A percentile compares a stretch with the other conserved stretches of the same genome.
Evolutionary conservation across 1,140 invertebrate genomes (phyloP).

Genomic region (Diachasma alloeum): DNA sequence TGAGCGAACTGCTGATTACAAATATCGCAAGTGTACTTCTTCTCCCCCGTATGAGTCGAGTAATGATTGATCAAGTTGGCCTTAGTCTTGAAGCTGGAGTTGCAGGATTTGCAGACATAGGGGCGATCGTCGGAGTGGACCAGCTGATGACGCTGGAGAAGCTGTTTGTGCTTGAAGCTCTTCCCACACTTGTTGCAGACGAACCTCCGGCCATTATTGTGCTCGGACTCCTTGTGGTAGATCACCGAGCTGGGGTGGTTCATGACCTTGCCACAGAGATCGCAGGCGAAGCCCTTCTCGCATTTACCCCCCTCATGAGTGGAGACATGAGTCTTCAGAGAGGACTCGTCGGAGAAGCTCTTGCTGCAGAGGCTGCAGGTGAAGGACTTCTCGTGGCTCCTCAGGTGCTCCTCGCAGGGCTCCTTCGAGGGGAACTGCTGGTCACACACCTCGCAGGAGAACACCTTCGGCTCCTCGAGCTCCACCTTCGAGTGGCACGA

Average conservation of each 20-base stretch:
- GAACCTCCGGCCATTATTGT: conserved; percentile 71
- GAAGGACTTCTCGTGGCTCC: conserved; percentile 66
- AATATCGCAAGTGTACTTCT: conserved; percentile 77
- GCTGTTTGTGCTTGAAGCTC: conserved; percentile 75
- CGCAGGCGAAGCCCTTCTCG: conserved; percentile 69
- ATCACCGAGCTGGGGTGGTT: conserved; percentile 73
- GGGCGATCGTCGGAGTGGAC: conserved; percentile 75
- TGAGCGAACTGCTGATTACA: conserved; percentile 80
- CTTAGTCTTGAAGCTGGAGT: conserved; percentile 75
- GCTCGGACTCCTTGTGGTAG: conserved; percentile 77
- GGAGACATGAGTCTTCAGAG: conserved; percentile 67
- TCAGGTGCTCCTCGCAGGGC: conserved; percentile 68
- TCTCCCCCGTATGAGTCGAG: conserved; percentile 74
- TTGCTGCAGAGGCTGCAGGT: conserved; percentile 68
- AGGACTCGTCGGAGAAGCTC: conserved; percentile 67
- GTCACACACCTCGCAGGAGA: conserved; percentile 65
- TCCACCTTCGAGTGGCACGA: conserved; percentile 46
- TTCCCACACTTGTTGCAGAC: conserved; percentile 77
- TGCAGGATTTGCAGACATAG: conserved; percentile 70
- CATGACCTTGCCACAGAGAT: conserved; percentile 75
- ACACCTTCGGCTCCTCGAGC: background rate
- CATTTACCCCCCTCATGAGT: conserved; percentile 59
- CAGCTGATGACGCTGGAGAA: conserved; percentile 74
- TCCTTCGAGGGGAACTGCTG: conserved; percentile 69
- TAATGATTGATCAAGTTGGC: conserved; percentile 76